These are phyloP conservation scores for Lacerta agilis DNA, from an alignment of 2,797 vertebrate genomes.

Conservation along the genomic window DNA sequence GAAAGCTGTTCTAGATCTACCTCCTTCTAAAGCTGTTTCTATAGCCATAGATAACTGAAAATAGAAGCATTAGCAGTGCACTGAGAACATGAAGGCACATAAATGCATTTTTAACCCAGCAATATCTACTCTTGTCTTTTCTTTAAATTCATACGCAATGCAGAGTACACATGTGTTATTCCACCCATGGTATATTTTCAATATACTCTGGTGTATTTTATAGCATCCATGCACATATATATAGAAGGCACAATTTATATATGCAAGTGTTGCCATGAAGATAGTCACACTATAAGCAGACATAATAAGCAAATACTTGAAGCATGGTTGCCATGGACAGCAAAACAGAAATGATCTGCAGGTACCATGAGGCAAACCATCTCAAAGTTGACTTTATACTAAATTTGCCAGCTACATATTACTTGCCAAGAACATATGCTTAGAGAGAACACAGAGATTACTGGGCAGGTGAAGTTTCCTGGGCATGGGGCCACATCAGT, in stretches of 20 bases:
- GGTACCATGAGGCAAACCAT: slow-evolving; percentile 4
- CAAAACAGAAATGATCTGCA: not conserved
- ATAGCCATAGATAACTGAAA: not conserved
- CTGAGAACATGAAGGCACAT: not conserved
- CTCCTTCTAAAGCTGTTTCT: not conserved
- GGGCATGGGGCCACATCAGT: not conserved
- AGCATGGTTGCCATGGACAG: not conserved
- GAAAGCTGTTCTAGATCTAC: not conserved
- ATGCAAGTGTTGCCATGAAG: accelerated
- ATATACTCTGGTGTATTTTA: not conserved
- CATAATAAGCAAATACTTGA: slow-evolving; percentile 1
- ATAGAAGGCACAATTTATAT: not conserved
- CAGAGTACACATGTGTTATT: not conserved
- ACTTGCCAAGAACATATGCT: accelerated
- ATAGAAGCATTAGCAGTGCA: not conserved
- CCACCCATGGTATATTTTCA: not conserved
- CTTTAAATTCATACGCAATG: slow-evolving; percentile 1
- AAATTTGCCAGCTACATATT: not conserved
- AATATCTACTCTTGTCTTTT: slow-evolving; percentile 10
- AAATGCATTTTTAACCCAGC: not conserved
- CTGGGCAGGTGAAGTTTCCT: not conserved
- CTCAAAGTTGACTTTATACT: not conserved
- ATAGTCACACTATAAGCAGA: slow-evolving; percentile 24
- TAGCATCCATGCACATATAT: not conserved
- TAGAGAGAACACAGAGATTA: not conserved